A percentile compares a stretch with the other conserved stretches of the same genome.
Evolutionary conservation across 2,888 invertebrate genomes (phyloP).

Genomic region (Dryobotodes eremita): DNA sequence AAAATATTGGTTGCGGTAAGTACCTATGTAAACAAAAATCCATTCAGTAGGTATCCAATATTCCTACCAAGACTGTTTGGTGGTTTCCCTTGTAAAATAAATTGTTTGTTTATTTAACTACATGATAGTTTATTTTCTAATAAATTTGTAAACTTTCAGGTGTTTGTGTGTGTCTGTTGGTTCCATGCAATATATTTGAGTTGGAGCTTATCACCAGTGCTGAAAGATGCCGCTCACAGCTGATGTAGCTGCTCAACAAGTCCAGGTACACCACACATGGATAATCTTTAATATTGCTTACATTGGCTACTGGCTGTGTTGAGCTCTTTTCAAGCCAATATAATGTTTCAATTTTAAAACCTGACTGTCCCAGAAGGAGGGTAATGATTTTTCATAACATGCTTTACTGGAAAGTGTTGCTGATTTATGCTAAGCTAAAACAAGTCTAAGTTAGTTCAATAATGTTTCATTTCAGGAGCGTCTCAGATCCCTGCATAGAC

Average conservation of each 20-base stretch:
- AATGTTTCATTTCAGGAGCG: conserved; percentile 91
- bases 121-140: not conserved
- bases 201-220: conserved; percentile 88
- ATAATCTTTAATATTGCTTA: not conserved
- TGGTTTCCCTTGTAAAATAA: not conserved
- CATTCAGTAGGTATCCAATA: not conserved
- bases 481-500: conserved; percentile 93
- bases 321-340: not conserved
- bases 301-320: not conserved
- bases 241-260: conserved; percentile 94
- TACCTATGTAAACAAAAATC: conserved; percentile 16
- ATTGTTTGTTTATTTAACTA: not conserved
- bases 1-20: conserved; percentile 68
- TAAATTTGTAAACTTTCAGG: conserved; percentile 69
- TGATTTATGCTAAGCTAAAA: not conserved
- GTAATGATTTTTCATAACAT: not conserved
- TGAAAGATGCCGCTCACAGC: conserved; percentile 94
- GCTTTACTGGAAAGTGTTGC: not conserved
- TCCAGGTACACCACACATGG: conserved; percentile 80
- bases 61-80: not conserved
- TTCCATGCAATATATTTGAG: conserved; percentile 87
- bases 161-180: conserved; percentile 88
- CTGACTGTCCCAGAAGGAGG: not conserved
- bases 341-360: not conserved
- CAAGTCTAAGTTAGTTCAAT: not conserved